Evolutionary conservation across 2,113 vertebrate genomes (phyloP).

Genomic region (Tupaia tana): DNA sequence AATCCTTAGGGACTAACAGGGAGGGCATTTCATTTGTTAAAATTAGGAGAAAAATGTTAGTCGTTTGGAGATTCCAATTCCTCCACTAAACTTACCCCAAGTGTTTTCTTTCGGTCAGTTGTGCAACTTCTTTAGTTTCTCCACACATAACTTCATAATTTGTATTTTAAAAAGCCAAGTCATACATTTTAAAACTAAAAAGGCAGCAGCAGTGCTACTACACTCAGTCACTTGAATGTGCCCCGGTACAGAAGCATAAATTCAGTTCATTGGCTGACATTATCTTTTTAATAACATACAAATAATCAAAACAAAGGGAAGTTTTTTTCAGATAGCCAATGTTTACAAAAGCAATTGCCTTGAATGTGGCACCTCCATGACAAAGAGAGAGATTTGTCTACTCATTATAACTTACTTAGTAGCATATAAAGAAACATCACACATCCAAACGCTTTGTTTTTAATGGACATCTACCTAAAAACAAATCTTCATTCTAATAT

Average conservation of each 20-base stretch:
- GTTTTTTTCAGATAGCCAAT: slow-evolving; percentile 62
- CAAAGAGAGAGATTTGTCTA: slow-evolving; percentile 49
- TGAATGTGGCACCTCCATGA: slow-evolving; percentile 73
- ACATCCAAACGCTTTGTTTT: slow-evolving; percentile 71
- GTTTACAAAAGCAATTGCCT: slow-evolving; percentile 68
- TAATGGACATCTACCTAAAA: slow-evolving; percentile 62
- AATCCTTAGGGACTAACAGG: slow-evolving; percentile 41
- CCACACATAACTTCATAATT: slow-evolving; percentile 58
- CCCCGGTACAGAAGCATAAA: slow-evolving; percentile 61
- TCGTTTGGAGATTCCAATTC: slow-evolving; percentile 54
- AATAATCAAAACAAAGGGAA: slow-evolving; percentile 46
- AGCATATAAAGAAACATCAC: slow-evolving; percentile 63
- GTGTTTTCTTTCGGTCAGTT: slow-evolving; percentile 50
- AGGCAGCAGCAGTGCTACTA: slow-evolving; percentile 33
- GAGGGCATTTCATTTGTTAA: slow-evolving; percentile 23
- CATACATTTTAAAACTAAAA: slow-evolving; percentile 52
- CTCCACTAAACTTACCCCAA: not conserved
- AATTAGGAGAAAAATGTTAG: slow-evolving; percentile 22
- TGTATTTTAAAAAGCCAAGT: slow-evolving; percentile 57
- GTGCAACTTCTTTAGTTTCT: slow-evolving; percentile 53
- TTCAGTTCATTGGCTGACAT: slow-evolving; percentile 71
- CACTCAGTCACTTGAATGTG: slow-evolving; percentile 49
- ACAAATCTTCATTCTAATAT: slow-evolving; percentile 60
- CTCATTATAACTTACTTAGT: slow-evolving; percentile 57
- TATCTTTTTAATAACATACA: slow-evolving; percentile 38